Conservation (phyloP, 2,797 vertebrate species). For the Notolepis coatsorum region DNA sequence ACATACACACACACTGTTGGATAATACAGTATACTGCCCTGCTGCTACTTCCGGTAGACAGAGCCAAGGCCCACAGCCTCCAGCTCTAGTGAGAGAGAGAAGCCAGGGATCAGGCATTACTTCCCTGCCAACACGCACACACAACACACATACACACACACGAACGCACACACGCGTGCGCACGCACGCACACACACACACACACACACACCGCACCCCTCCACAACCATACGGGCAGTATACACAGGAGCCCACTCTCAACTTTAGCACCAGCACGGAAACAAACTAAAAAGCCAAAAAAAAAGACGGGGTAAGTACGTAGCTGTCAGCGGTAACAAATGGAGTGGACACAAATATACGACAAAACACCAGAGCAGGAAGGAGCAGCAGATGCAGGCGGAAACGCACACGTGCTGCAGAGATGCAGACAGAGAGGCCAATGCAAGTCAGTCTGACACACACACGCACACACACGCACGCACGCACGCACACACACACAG, state of each 20-base stretch:
- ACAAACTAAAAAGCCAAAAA: conserved; percentile 49
- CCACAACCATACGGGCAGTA: conserved; percentile 61
- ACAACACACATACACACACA: conserved; percentile 21
- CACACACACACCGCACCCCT: conserved; percentile 41
- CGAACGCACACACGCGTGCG: too few relatives aligned
- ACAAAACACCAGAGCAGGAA: too few relatives aligned
- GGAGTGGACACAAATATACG: conserved; percentile 35
- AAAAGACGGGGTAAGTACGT: conserved; percentile 64
- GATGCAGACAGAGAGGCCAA: not conserved
- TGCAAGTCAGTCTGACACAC: too few relatives aligned
- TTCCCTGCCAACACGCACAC: conserved; percentile 50
- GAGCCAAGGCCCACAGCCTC: conserved; percentile 49
- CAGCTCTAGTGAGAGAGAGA: conserved; percentile 55
- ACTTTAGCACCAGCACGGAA: conserved; percentile 46
- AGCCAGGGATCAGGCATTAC: conserved; percentile 61
- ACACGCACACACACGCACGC: conserved; percentile 9
- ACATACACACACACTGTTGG: conserved; percentile 35
- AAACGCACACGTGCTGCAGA: not conserved
- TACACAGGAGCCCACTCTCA: conserved; percentile 62
- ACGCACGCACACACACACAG: not conserved
- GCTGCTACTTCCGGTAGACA: conserved; percentile 65
- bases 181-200: conserved; percentile 59
- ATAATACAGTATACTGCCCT: conserved; percentile 50
- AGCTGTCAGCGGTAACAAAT: conserved; percentile 61
- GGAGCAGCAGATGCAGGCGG: not conserved